phyloP scores from a whole-genome alignment of 2,797 vertebrate genomes.

The Anguilla pacifica region DNA sequence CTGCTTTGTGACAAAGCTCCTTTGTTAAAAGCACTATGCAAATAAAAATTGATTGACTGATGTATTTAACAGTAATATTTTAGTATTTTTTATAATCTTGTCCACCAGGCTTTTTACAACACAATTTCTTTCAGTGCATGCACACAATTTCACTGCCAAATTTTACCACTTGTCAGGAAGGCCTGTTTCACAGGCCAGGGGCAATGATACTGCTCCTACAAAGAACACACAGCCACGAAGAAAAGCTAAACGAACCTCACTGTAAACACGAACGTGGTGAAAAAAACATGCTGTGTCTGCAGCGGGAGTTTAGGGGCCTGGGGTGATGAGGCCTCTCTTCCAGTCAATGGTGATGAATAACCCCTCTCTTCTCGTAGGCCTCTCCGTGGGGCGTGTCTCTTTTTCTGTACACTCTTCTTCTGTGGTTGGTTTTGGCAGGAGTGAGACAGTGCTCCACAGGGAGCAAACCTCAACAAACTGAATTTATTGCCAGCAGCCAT shows the following conservation, averaged over 20 bases:
- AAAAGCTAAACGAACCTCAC: neutral
- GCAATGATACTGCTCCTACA: neutral
- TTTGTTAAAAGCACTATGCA: too few relatives aligned
- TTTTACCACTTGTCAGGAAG: neutral
- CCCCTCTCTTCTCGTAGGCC: neutral
- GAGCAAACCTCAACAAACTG: neutral
- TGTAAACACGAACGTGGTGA: neutral
- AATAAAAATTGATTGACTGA: too few relatives aligned
- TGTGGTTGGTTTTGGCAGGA: constrained; percentile 7
- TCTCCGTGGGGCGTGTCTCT: constrained; percentile 1
- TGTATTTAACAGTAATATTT: too few relatives aligned
- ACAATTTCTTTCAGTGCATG: neutral
- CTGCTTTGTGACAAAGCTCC: too few relatives aligned
- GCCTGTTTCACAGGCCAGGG: neutral
- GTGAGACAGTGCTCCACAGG: neutral
- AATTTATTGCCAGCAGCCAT: neutral
- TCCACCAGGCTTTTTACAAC: too few relatives aligned
- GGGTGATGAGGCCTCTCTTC: neutral
- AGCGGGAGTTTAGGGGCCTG: neutral
- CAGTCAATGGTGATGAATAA: neutral
- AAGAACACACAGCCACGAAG: neutral
- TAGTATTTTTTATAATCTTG: too few relatives aligned
- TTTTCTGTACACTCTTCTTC: neutral
- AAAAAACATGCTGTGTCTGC: neutral
- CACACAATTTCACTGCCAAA: neutral